These are phyloP conservation scores for Babylonia areolata DNA, from an alignment of 1,140 invertebrate species.

Conservation along the genomic window DNA sequence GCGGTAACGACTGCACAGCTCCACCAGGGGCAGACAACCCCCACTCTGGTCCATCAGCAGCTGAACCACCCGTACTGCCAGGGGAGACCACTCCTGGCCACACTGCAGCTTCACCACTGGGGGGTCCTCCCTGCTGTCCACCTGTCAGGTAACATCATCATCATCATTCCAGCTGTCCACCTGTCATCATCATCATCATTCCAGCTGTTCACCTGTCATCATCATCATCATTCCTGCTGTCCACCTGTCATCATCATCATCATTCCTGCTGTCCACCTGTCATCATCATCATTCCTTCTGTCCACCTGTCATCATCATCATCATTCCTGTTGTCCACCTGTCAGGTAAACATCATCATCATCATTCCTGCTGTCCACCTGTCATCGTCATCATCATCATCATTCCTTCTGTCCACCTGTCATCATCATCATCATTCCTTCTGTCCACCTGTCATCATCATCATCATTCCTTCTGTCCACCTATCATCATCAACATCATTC, in stretches of 20 bases:
- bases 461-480: slow-evolving; percentile 58
- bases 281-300: slow-evolving; percentile 26
- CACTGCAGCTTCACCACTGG: slow-evolving; percentile 63
- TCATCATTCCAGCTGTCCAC: slow-evolving; percentile 57
- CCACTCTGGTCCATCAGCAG: slow-evolving; percentile 79
- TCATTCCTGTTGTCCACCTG: slow-evolving; percentile 58
- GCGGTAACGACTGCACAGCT: slow-evolving; percentile 77
- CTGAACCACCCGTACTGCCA: slow-evolving; percentile 78
- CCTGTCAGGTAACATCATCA: slow-evolving; percentile 31
- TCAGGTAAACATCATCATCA: no score
- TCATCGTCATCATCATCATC: background rate
- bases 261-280: slow-evolving; percentile 57
- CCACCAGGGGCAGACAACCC: slow-evolving; percentile 76
- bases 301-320: slow-evolving; percentile 60
- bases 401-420: slow-evolving; percentile 56
- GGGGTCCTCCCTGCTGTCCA: slow-evolving; percentile 56
- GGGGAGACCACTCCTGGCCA: slow-evolving; percentile 61
- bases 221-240: slow-evolving; percentile 51
- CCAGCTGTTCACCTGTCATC: slow-evolving; percentile 51
- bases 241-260: slow-evolving; percentile 45
- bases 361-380: slow-evolving; percentile 58
- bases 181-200: slow-evolving; percentile 47
- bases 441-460: slow-evolving; percentile 60
- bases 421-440: background rate
- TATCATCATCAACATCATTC: slow-evolving; percentile 43